Base-by-base conservation (phyloP, 2,113 vertebrate species). In the Chrysochloris asiatica region DNA sequence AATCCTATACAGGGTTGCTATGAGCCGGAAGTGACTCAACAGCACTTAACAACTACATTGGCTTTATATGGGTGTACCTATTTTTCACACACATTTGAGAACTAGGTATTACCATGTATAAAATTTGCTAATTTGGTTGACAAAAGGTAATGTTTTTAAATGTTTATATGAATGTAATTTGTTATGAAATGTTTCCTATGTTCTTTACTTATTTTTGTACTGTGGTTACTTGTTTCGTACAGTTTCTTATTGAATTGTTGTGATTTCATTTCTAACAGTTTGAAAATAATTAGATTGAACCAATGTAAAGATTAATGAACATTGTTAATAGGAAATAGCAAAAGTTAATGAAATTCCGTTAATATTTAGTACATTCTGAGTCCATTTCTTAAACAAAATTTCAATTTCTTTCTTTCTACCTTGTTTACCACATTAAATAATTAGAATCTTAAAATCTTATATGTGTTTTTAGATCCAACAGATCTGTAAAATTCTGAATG, bases 401-500 rank as follows among this genome's bases (percentile, higher is more conserved):
- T 93, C 47, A 89, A 3, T 65, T 54, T 86, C n/a, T 69, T 61
- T 17, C 78, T 33, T 81, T 91, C n/a, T n/a, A 90, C 14, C 56
- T 80, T 88, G 22, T 65, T 48, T 75, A 50, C 5, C 13, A 48
- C 45, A 52, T 56, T 30, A 85, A 76, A 93, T 69, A 84, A 92
- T 56, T 21, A 59, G 59, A 85, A 89, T 75, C 24, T 95, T 76
- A 95, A 92, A 63, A 5, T 84, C 26, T 87, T 94, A 26, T 52
- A 0, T 94, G 6, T 95, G 17, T 78, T 93, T 96, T 95, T 86
- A 95, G 99, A 98, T 99, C 77, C 98, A 99, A 91, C 98, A 99
- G 95, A 99, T 99, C 96, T 99, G 98, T 96, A 99, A 98, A 96
- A 99, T 99, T 90, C 88, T 99, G 95, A 99, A 99, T 81, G 98